A percentile compares a stretch with the other conserved stretches of the same genome.
These are phyloP conservation scores for Caenorhabditis briggsae DNA, from an alignment of 1,140 invertebrate genomes.

Conservation along the genomic window DNA sequence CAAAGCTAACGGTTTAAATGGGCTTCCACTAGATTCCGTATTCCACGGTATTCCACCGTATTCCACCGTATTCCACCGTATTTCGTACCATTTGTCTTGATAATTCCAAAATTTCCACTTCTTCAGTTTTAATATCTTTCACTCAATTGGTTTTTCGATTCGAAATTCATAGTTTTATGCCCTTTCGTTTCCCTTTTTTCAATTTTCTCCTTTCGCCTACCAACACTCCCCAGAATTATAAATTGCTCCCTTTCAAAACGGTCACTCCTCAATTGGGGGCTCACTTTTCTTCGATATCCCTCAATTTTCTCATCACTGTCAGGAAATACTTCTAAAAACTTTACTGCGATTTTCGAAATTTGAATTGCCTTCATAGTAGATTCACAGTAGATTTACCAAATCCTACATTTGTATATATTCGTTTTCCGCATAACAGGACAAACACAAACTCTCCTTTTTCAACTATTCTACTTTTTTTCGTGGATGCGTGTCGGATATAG, in stretches of 20 bases:
- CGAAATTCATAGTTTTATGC: too few relatives aligned
- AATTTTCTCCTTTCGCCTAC: too few relatives aligned
- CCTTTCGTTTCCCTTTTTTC: neutral
- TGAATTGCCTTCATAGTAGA: neutral
- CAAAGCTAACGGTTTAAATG: too few relatives aligned
- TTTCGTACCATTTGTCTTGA: too few relatives aligned
- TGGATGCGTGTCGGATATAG: neutral
- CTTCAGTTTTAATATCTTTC: neutral
- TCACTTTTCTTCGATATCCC: neutral
- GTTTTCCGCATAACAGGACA: constrained; percentile 51
- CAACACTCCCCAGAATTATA: too few relatives aligned
- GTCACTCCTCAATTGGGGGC: constrained; percentile 6
- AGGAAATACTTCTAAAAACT: neutral
- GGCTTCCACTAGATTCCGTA: neutral
- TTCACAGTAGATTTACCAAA: constrained; percentile 12
- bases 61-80: too few relatives aligned
- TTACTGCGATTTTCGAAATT: neutral
- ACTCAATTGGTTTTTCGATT: neutral
- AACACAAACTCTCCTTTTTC: constrained; percentile 48
- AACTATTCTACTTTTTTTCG: neutral
- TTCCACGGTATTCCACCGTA: too few relatives aligned
- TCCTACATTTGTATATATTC: neutral
- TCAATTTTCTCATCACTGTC: constrained; percentile 45
- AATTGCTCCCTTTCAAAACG: neutral
- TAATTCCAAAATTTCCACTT: too few relatives aligned